Base-by-base conservation (phyloP, 2,888 invertebrate species). In the Gymnosoma rotundatum region DNA sequence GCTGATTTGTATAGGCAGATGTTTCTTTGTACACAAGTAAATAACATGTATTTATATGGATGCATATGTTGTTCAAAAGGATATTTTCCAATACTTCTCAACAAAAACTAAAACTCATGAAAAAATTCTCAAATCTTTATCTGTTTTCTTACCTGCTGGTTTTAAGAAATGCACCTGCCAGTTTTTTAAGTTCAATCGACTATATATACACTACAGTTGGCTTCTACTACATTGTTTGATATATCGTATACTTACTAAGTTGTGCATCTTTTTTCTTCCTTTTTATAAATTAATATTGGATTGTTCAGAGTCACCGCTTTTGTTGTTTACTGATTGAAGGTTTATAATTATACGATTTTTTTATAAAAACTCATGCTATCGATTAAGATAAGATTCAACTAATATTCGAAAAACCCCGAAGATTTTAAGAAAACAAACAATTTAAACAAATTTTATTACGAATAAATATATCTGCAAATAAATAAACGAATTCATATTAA, bases 161-260 rank as follows among this genome's bases (percentile, higher is more conserved):
- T 45, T 73, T 64, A 12, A 36, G 12, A 73, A 78, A 80, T 74
- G 69, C 83, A 84, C 80, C 83, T 84, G 83, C 80, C 45, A 58
- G 21, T 66, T 20, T 20, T 54, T 60, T 63, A 48, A n/a, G 25
- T 20, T 1, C 5, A 18, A 48, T 63, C 54, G 36, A 50, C 52
- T 67, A 69, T 42, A 42, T 7, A 42, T 42, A 42, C 42, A 42
- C 42, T 42, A 12, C 42, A 12, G 9, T 4, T 54, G 20, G 12
- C 5, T 21, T n/a, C n/a, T 36, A 9, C n/a, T 21, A 18, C 32
- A 25, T 21, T 25, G 36, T 50, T 45, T 21, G 21, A 4, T 42
- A 14, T 36, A 42, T 18, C 20, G 9, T 21, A 61, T 32, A 6
- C 8, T 5, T 32, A 8, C 32, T 8, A 32, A 32, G 5, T 8